Conservation (phyloP, 2,888 invertebrate genomes). For the Onchidella celtica region DNA sequence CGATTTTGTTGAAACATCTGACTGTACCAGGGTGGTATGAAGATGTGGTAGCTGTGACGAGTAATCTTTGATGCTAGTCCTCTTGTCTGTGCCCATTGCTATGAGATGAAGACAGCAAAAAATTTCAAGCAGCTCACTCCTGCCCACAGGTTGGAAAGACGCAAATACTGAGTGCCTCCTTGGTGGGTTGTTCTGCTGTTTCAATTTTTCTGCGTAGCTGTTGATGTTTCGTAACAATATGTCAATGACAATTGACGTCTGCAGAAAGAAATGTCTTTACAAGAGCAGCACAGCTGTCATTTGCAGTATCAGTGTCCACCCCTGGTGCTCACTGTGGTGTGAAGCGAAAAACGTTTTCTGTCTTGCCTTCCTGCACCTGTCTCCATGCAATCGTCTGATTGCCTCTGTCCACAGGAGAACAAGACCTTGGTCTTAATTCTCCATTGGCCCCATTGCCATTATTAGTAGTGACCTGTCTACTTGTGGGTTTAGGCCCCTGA, state of each 20-base stretch:
- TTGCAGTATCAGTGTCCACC: not conserved
- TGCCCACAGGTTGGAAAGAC: not conserved
- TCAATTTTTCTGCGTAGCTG: not conserved
- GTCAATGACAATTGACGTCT: not conserved
- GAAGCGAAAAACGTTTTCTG: not conserved
- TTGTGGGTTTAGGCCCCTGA: not conserved
- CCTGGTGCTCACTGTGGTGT: not conserved
- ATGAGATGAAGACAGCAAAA: conserved; percentile 11
- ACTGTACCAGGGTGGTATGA: conserved; percentile 2
- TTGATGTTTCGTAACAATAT: not conserved
- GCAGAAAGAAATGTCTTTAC: not conserved
- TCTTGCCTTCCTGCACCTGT: not conserved
- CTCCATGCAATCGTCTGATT: not conserved
- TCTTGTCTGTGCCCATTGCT: not conserved
- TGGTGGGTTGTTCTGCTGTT: not conserved
- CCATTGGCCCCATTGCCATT: not conserved
- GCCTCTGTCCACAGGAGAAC: not conserved
- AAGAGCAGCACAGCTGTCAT: not conserved
- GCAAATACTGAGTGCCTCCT: not conserved
- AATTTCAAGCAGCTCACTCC: not conserved
- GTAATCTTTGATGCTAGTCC: not conserved
- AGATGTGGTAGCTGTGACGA: not conserved
- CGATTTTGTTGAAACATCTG: not conserved
- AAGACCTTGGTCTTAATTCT: not conserved
- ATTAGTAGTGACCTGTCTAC: too few relatives aligned